Evolutionary conservation across 2,797 vertebrate genomes (phyloP), one percentile per base, ranked within the genome.

Genomic region (Sebastes reedi): DNA sequence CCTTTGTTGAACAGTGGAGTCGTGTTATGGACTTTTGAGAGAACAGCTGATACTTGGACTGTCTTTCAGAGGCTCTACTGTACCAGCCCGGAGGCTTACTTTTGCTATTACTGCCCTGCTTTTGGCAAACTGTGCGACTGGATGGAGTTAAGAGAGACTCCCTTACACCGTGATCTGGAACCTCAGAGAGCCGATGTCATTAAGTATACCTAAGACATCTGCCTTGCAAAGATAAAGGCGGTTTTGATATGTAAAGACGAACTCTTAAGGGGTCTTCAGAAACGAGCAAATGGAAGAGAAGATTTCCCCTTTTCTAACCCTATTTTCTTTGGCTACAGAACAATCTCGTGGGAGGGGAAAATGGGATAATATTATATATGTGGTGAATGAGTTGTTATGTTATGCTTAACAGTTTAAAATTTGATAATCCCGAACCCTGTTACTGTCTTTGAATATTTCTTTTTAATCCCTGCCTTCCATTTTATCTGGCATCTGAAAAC

Each of bases 401-500:
- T 86, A 93, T 92, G 91, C 92, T 93, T 92, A 93, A 90, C 83
- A 87, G 86, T 94, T 91, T 84, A 82, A 91, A 90, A 88, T 94
- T 94, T 94, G 93, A 91, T 93, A 91, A 92, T 87, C 85, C 90
- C 88, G 77, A 86, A 89, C 87, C 89, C 89, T 88, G 85, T 90
- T 90, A 87, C 77, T 89, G 91, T 94, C 88, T 92, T 94, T 93
- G 77, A 92, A 90, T 88, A 87, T 93, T 93, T 95, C 78, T 91
- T 94, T 93, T 92, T 81, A 91, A 88, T 82, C 72, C 83, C 84
- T 89, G 79, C 92, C 91, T 92, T 91, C 80, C 86, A 89, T 94
- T 94, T 94, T 92, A 92, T 91, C 91, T 93, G 89, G 85, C 91
- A 89, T 95, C 87, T 91, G 81, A 93, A 93, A 93, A 88, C 81